These are phyloP conservation scores for Belgica antarctica DNA, from an alignment of 2,888 invertebrate genomes.

Conservation along the genomic window DNA sequence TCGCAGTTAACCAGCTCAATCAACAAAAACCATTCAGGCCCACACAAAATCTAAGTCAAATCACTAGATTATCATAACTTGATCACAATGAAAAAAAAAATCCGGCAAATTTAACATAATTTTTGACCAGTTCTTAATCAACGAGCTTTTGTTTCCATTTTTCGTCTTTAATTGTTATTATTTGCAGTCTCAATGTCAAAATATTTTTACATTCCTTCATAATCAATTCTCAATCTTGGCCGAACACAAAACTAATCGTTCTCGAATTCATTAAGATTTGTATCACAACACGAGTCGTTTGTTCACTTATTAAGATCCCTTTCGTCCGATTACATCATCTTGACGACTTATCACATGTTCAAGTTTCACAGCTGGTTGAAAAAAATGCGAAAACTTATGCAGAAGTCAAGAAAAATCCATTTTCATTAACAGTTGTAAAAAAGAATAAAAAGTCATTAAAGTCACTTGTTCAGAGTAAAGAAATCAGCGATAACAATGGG, in stretches of 20 bases:
- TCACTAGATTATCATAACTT: too few species aligned
- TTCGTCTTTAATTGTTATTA: not conserved
- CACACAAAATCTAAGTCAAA: too few species aligned
- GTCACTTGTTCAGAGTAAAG: constrained; percentile 13
- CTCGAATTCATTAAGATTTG: constrained; percentile 9
- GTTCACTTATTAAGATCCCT: constrained; percentile 9
- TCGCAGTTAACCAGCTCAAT: too few species aligned
- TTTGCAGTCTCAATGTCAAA: not conserved
- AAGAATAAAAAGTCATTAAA: constrained; percentile 36
- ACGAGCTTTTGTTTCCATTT: not conserved
- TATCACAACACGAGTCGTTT: constrained; percentile 22
- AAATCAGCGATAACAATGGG: constrained; percentile 1
- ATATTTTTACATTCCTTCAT: not conserved
- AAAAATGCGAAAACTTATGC: not conserved
- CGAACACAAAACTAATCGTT: constrained; percentile 8
- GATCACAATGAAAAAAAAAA: too few species aligned
- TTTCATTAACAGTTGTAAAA: not conserved
- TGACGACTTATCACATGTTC: constrained; percentile 12
- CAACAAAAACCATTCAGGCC: too few species aligned
- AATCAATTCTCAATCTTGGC: constrained; percentile 17
- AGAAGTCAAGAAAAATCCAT: not conserved
- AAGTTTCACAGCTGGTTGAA: not conserved
- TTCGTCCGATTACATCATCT: not conserved
- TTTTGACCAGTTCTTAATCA: too few species aligned
- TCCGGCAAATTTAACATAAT: too few species aligned